A percentile compares a stretch with the other conserved stretches of the same genome.
Conservation (phyloP, 2,888 invertebrate species). For the Pachymerium ferrugineum region DNA sequence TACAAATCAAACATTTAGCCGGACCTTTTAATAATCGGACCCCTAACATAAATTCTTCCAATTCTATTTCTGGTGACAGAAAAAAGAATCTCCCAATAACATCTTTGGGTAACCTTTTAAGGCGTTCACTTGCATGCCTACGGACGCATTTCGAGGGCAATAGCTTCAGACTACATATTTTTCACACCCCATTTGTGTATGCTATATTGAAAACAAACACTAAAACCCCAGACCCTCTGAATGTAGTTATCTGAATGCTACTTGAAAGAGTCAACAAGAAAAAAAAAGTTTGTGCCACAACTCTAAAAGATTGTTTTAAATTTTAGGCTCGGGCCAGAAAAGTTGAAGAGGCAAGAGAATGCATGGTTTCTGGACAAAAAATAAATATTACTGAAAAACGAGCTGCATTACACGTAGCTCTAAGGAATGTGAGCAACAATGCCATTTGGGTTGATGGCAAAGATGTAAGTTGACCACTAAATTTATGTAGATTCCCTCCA, state of each 20-base stretch:
- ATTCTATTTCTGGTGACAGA: not conserved
- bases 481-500: too few species aligned
- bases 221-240: too few species aligned
- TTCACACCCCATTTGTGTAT: not conserved
- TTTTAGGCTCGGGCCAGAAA: constrained; percentile 66
- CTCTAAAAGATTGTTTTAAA: too few species aligned
- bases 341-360: constrained; percentile 77
- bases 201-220: too few species aligned
- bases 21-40: not conserved
- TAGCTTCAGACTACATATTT: not conserved
- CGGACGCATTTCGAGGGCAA: not conserved
- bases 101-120: not conserved
- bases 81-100: not conserved
- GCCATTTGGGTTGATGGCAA: constrained; percentile 76
- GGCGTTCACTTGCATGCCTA: not conserved
- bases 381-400: constrained; percentile 97
- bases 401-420: constrained; percentile 89
- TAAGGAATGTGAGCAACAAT: constrained; percentile 74
- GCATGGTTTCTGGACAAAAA: constrained; percentile 87
- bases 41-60: not conserved
- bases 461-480: constrained; percentile 73
- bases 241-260: too few species aligned
- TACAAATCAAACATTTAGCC: too few species aligned
- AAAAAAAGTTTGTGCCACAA: too few species aligned
- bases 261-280: too few species aligned